Base-by-base conservation (phyloP, 37 sponge, comb jelly and placozoan genomes). In the Theonella swinhoei region DNA sequence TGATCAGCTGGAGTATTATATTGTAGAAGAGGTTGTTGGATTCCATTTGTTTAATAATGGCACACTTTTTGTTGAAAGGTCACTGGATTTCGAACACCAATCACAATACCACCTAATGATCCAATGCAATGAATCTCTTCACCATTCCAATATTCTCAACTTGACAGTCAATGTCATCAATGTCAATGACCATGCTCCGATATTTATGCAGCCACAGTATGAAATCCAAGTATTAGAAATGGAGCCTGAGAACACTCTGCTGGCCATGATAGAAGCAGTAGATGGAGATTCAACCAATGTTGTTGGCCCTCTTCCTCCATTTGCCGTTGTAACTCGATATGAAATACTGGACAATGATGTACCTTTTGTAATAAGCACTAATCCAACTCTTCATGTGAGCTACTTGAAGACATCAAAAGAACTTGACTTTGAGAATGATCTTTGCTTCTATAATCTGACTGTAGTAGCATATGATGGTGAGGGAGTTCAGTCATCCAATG, bases 391-490 rank as follows among this genome's bases (percentile, higher is more conserved):
- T 14, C 39, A 42, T 34, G n/a, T 39, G 33, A 78, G 74, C n/a
- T 14, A 73, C 30, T 17, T 90, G 20, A 72, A 33, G 14, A 88
- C 80, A 37, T 75, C 85, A 29, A 34, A 68, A 38, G 19, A 62
- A 4, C 64, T 90, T 39, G 90, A 90, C 30, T 90, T 78, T 76
- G 90, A 90, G 68, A 32, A 24, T 0, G 90, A 84, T 36, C 33
- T 36, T 3, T 79, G 90, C 32, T 43, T 36, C 4, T 90, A 76
- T 42, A 5, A 66, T 24, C 61, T 90, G 33, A 62, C 64, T 22
- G 80, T 90, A 7, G 22, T 64, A 22, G 90, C 86, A 32, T 84
- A 66, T 76, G 90, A 90, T 76, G 76, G 80, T 32, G 64, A 60
- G 28, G 58, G 62, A n/a, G 17, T 79, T 42, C 25, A 36, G 17